phyloP scores from a whole-genome alignment of 1,140 invertebrate species.

The Harpegnathos saltator region DNA sequence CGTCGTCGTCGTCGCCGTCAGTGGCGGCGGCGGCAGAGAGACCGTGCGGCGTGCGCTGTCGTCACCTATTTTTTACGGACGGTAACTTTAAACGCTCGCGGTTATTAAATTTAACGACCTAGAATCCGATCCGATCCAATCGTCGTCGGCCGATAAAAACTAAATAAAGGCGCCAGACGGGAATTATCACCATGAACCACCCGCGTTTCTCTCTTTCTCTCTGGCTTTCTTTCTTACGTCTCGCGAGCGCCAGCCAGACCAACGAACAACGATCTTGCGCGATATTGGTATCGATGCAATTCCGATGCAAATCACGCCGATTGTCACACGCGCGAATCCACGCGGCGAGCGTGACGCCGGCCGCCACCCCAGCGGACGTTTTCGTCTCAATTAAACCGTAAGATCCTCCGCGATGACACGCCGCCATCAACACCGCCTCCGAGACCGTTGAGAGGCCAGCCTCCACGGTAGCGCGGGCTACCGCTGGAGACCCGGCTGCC shows the following conservation, averaged over 20 bases:
- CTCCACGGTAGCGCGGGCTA: constrained; percentile 43
- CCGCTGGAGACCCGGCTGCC: constrained; percentile 27
- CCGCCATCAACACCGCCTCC: constrained; percentile 64
- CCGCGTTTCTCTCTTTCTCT: too few relatives aligned
- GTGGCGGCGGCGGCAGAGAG: too few relatives aligned
- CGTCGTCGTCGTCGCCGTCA: constrained; percentile 11
- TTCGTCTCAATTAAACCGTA: constrained; percentile 65
- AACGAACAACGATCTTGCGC: too few relatives aligned
- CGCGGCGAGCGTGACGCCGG: constrained; percentile 21
- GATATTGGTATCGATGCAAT: too few relatives aligned
- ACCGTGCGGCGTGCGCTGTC: constrained; percentile 54
- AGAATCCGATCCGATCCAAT: background rate
- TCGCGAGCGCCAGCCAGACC: too few relatives aligned
- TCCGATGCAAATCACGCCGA: background rate
- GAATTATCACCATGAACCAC: too few relatives aligned
- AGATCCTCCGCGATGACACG: constrained; percentile 64
- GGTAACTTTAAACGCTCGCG: background rate
- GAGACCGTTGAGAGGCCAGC: constrained; percentile 9
- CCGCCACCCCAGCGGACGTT: constrained; percentile 53
- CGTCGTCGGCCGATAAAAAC: too few relatives aligned
- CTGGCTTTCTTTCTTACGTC: too few relatives aligned
- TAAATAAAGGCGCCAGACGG: too few relatives aligned
- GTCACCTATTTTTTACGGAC: constrained; percentile 45
- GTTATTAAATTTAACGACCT: constrained; percentile 15
- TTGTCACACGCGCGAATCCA: constrained; percentile 49